phyloP scores from a whole-genome alignment of 2,113 vertebrate species.

The Trematomus loennbergii region DNA sequence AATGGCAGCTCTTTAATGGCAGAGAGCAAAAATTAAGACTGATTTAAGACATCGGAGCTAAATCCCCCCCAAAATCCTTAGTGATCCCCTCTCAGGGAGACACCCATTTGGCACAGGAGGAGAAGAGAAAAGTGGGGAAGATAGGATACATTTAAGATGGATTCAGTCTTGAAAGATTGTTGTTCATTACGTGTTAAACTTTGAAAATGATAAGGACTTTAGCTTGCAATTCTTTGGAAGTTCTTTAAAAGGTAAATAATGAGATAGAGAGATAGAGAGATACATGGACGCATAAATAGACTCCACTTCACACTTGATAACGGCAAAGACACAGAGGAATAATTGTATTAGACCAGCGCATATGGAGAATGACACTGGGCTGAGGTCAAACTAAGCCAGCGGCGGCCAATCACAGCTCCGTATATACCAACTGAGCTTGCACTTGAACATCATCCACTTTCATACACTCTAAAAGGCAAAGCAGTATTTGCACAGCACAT shows the following conservation, averaged over 20 bases:
- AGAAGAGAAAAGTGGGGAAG: conserved; percentile 34
- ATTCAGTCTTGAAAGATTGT: conserved; percentile 33
- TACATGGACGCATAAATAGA: conserved; percentile 21
- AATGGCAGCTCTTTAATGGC: conserved; percentile 99
- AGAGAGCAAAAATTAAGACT: conserved; percentile 99
- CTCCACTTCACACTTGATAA: conserved; percentile 14
- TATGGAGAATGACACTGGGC: conserved; percentile 68
- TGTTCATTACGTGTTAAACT: conserved; percentile 16
- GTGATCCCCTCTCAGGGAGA: conserved; percentile 94
- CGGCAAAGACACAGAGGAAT: conserved; percentile 29
- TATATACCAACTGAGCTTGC: conserved; percentile 38
- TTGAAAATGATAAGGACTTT: conserved; percentile 13
- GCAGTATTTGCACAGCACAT: conserved; percentile 70
- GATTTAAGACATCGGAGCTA: conserved; percentile 89
- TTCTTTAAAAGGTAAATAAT: not conserved
- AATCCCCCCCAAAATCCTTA: conserved; percentile 91
- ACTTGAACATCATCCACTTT: conserved; percentile 78
- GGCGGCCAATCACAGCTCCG: conserved; percentile 46
- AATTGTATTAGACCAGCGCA: conserved; percentile 61
- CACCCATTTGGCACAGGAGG: conserved; percentile 93
- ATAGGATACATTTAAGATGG: conserved; percentile 4
- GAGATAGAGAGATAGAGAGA: not conserved
- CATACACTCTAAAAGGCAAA: conserved; percentile 77
- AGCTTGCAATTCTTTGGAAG: not conserved
- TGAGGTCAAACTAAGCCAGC: conserved; percentile 68